These are phyloP conservation scores for Datnioides undecimradiatus DNA, from an alignment of 2,113 vertebrate species.

Conservation along the genomic window DNA sequence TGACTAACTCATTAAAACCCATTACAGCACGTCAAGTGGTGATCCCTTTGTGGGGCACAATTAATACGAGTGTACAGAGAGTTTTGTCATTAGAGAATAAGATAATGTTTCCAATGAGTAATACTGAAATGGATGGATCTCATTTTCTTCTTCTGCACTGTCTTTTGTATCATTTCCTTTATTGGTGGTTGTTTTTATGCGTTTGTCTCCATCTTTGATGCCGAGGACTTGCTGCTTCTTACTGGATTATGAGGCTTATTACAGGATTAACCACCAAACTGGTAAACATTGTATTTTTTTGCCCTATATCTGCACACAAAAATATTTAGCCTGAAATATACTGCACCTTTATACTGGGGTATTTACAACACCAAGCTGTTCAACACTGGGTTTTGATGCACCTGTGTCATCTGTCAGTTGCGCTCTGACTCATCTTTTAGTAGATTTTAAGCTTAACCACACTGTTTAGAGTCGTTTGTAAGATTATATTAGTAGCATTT, in stretches of 20 bases:
- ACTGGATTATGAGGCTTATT: slow-evolving; percentile 9
- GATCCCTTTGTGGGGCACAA: slow-evolving; percentile 7
- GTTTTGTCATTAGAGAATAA: background rate
- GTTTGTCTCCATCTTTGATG: slow-evolving; percentile 1
- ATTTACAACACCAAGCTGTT: background rate
- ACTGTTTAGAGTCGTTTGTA: background rate
- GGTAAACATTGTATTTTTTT: background rate
- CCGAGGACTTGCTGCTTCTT: background rate
- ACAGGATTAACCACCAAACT: slow-evolving; percentile 9
- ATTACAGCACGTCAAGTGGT: background rate
- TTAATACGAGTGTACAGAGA: slow-evolving; percentile 8
- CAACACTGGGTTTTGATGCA: background rate
- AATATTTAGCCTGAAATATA: background rate
- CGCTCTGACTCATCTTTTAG: too few relatives aligned
- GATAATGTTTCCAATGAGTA: slow-evolving; percentile 5
- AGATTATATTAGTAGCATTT: background rate
- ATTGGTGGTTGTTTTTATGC: background rate
- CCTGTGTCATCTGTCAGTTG: background rate
- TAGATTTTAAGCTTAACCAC: background rate
- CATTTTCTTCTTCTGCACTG: background rate
- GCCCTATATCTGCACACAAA: background rate
- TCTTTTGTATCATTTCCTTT: background rate
- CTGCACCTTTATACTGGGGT: background rate
- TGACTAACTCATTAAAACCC: slow-evolving; percentile 13
- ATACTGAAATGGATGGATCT: background rate